A percentile compares a stretch with the other conserved stretches of the same genome.
These are phyloP conservation scores for Pangasius macronema DNA, from an alignment of 2,797 vertebrate genomes.

Conservation along the genomic window DNA sequence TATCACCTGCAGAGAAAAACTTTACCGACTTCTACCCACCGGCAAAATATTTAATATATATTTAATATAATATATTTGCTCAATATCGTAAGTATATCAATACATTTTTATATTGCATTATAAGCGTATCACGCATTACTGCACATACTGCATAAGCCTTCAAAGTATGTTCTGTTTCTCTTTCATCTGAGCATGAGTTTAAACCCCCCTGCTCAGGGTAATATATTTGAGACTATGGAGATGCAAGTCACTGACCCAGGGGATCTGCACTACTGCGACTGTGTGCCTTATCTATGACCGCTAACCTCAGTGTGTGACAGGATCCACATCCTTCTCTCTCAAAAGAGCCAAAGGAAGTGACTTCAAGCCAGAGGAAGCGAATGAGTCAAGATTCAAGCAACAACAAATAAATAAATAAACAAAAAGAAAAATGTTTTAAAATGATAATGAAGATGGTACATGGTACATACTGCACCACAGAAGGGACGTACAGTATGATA, in stretches of 20 bases:
- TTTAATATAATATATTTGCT: no score
- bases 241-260: constrained; percentile 30
- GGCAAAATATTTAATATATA: no score
- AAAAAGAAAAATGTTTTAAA: constrained; percentile 23
- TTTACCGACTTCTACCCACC: neutral
- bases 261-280: neutral
- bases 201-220: neutral
- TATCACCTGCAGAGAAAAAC: neutral
- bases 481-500: neutral
- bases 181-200: neutral
- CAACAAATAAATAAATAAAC: neutral
- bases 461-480: neutral
- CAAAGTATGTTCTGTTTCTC: neutral
- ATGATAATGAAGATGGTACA: neutral
- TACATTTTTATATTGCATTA: neutral
- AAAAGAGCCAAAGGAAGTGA: constrained; percentile 17
- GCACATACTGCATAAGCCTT: neutral
- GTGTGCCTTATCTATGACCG: constrained; percentile 33
- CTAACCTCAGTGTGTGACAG: constrained; percentile 13
- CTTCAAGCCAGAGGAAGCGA: constrained; percentile 7
- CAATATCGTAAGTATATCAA: neutral
- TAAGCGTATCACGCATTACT: neutral
- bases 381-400: neutral
- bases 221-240: constrained; percentile 15
- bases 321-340: constrained; percentile 27